Conservation (phyloP, 1,140 invertebrate species). For the Heliconius eleuchia region DNA sequence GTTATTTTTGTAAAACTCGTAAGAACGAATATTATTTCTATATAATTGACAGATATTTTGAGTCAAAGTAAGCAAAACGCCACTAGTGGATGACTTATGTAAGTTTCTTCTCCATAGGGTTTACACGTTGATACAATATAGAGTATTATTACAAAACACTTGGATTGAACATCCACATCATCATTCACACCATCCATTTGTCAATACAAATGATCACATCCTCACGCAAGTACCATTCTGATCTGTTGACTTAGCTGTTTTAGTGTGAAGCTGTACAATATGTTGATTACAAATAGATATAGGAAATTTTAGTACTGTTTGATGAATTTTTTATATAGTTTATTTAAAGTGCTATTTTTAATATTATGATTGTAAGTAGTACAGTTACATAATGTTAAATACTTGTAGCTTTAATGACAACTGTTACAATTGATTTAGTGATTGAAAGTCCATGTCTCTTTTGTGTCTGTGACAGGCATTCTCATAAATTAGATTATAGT, state of each 20-base stretch:
- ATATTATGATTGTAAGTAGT: conserved; percentile 12
- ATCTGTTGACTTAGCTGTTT: neutral
- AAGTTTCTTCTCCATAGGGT: too few relatives aligned
- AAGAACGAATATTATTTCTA: too few relatives aligned
- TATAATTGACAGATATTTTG: too few relatives aligned
- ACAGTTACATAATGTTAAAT: neutral
- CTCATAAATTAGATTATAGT: neutral
- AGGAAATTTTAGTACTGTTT: conserved; percentile 23
- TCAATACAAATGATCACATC: neutral
- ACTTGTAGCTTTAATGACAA: conserved; percentile 5
- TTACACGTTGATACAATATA: too few relatives aligned
- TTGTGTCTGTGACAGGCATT: neutral
- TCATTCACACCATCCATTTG: too few relatives aligned
- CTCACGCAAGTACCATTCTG: neutral
- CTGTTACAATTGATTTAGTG: conserved; percentile 5
- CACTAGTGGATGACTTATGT: too few relatives aligned
- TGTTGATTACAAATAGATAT: conserved; percentile 22
- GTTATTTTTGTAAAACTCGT: too few relatives aligned
- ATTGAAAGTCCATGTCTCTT: conserved; percentile 8
- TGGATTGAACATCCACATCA: too few relatives aligned
- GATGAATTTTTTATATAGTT: conserved; percentile 24
- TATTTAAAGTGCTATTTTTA: conserved; percentile 21
- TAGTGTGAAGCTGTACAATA: conserved; percentile 3
- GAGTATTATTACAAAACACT: too few relatives aligned
- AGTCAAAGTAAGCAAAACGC: too few relatives aligned